Percentiles rank a stretch among this genome's conserved stretches.
Evolutionary conservation across 2,888 invertebrate species (phyloP).

Genomic region (Bellardia bayeri): DNA sequence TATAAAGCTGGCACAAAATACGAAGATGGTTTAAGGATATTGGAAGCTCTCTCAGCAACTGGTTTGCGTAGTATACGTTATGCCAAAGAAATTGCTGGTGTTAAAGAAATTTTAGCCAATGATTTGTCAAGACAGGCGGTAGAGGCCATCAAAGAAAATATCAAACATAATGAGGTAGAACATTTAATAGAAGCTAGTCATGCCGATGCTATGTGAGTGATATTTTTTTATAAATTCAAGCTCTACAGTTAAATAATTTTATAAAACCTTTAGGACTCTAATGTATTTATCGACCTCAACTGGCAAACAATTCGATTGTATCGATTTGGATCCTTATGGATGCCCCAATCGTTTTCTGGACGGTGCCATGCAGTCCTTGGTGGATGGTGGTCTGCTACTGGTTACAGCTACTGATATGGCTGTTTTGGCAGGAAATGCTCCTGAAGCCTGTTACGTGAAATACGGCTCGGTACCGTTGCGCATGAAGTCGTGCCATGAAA

Average conservation of each 20-base stretch:
- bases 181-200: slow-evolving; percentile 90
- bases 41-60: slow-evolving; percentile 98
- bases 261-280: slow-evolving; percentile 86
- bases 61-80: slow-evolving; percentile 98
- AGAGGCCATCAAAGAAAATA: slow-evolving; percentile 92
- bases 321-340: slow-evolving; percentile 99
- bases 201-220: slow-evolving; percentile 93
- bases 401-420: slow-evolving; percentile 99
- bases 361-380: slow-evolving; percentile 92
- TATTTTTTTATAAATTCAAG: neutral
- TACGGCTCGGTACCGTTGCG: slow-evolving; percentile 96
- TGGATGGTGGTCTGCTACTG: slow-evolving; percentile 93
- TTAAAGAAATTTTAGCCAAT: slow-evolving; percentile 94
- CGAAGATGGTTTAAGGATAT: slow-evolving; percentile 85
- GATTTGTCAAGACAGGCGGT: slow-evolving; percentile 95
- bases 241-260: neutral
- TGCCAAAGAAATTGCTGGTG: slow-evolving; percentile 95
- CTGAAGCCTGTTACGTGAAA: slow-evolving; percentile 97
- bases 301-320: slow-evolving; percentile 90
- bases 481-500: slow-evolving; percentile 96
- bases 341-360: slow-evolving; percentile 97
- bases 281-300: slow-evolving; percentile 92
- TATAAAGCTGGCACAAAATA: slow-evolving; percentile 79
- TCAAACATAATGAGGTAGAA: slow-evolving; percentile 86
- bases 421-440: slow-evolving; percentile 96